phyloP scores from a whole-genome alignment of 1,140 invertebrate species.

The Calliopsis andreniformis region DNA sequence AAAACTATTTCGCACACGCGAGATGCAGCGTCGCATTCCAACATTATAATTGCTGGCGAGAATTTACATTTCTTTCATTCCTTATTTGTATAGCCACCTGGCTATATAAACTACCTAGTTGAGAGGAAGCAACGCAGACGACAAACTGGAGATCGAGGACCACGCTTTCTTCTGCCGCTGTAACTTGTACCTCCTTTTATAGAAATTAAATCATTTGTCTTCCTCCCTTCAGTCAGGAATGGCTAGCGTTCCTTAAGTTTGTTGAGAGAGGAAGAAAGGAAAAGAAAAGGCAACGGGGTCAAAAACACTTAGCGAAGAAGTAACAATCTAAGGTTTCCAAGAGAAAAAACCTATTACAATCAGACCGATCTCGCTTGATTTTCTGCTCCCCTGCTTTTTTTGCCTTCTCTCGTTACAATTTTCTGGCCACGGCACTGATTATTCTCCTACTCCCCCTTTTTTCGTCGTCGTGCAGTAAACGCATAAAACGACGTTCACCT shows the following conservation, averaged over 20 bases:
- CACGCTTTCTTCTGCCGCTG: neutral
- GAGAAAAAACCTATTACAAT: slow-evolving; percentile 15
- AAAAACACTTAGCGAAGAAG: neutral
- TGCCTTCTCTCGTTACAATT: slow-evolving; percentile 15
- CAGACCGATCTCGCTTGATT: neutral
- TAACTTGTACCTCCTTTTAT: neutral
- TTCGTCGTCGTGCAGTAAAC: slow-evolving; percentile 24
- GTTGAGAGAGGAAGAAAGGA: neutral
- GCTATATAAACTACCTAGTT: neutral
- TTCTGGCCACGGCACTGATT: slow-evolving; percentile 14
- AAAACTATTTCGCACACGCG: slow-evolving; percentile 49
- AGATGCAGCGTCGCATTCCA: slow-evolving; percentile 47
- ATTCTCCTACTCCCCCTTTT: slow-evolving; percentile 7
- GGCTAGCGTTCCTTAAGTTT: neutral
- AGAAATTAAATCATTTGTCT: slow-evolving; percentile 28
- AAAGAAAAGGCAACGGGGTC: neutral
- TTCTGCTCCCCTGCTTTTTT: neutral
- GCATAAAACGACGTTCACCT: slow-evolving; percentile 27
- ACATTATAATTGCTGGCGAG: slow-evolving; percentile 58
- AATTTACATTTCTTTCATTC: slow-evolving; percentile 52
- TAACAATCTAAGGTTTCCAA: slow-evolving; percentile 4
- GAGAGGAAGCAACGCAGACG: neutral
- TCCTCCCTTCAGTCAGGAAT: neutral
- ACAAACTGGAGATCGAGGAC: neutral
- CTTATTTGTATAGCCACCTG: neutral